Percentiles rank a stretch among this genome's conserved stretches.
Conservation (phyloP, 2,888 invertebrate species). For the Nematopogon swammerdamellus region DNA sequence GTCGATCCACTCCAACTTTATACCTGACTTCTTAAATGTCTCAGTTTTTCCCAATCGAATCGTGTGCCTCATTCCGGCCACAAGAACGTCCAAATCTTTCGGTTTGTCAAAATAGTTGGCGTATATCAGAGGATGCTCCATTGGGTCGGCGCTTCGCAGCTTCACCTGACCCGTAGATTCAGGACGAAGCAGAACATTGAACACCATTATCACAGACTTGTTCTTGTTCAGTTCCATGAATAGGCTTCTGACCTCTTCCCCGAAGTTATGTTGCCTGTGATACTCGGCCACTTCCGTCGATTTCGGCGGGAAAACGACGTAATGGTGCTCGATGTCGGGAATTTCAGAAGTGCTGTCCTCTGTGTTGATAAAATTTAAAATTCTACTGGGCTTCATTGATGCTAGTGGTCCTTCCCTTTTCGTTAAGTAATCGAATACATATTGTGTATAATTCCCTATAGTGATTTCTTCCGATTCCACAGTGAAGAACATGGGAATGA, state of each 20-base stretch:
- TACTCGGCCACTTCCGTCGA: slow-evolving; percentile 21
- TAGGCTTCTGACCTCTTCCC: slow-evolving; percentile 20
- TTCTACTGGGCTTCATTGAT: slow-evolving; percentile 31
- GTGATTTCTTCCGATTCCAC: slow-evolving; percentile 20
- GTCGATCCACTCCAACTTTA: slow-evolving; percentile 26
- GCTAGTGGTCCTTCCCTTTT: slow-evolving; percentile 44
- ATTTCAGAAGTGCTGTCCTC: slow-evolving; percentile 22
- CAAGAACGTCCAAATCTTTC: slow-evolving; percentile 41
- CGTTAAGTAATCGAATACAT: slow-evolving; percentile 39
- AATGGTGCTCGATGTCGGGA: slow-evolving; percentile 31
- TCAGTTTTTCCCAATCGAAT: slow-evolving; percentile 23
- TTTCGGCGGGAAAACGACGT: slow-evolving; percentile 24
- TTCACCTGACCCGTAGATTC: slow-evolving; percentile 64
- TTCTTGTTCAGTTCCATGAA: slow-evolving; percentile 23
- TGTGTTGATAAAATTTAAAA: slow-evolving; percentile 28
- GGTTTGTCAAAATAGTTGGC: slow-evolving; percentile 60
- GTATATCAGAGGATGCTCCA: slow-evolving; percentile 62
- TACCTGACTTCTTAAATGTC: slow-evolving; percentile 21
- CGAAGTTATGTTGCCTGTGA: slow-evolving; percentile 21
- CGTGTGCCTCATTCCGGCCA: slow-evolving; percentile 18
- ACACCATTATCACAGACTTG: slow-evolving; percentile 33
- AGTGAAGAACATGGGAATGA: slow-evolving; percentile 29
- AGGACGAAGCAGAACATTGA: slow-evolving; percentile 62
- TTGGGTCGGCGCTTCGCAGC: slow-evolving; percentile 63
- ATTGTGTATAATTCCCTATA: slow-evolving; percentile 21